A percentile compares a stretch with the other conserved stretches of the same genome.
phyloP scores from a whole-genome alignment of 2,113 vertebrate species.

The Herpetotheres cachinnans region DNA sequence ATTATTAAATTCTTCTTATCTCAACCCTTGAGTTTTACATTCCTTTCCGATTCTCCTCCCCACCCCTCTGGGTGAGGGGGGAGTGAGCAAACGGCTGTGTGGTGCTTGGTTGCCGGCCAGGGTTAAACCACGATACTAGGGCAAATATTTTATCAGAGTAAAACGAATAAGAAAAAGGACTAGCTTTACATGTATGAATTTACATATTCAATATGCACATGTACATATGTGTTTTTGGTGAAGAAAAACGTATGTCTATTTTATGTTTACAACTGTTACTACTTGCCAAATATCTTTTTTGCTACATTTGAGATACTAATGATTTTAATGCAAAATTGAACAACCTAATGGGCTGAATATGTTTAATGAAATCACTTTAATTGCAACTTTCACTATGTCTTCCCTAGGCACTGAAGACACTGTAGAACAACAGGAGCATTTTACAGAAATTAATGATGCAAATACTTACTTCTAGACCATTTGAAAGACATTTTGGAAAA shows the following conservation, averaged over 20 bases:
- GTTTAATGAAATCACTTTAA: constrained; percentile 38
- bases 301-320: constrained; percentile 43
- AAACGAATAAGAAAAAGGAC: not conserved
- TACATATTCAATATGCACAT: not conserved
- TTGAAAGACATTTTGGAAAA: not conserved
- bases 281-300: constrained; percentile 14
- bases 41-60: too few relatives aligned
- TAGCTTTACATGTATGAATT: not conserved
- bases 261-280: not conserved
- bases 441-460: not conserved
- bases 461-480: not conserved
- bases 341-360: constrained; percentile 33
- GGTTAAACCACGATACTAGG: too few relatives aligned
- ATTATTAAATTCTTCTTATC: too few relatives aligned
- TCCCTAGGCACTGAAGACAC: not conserved
- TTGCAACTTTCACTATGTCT: constrained; percentile 5
- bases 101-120: too few relatives aligned
- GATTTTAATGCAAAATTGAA: constrained; percentile 53
- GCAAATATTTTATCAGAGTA: not conserved
- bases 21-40: too few relatives aligned
- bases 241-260: not conserved
- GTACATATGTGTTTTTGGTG: not conserved
- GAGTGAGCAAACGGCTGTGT: too few relatives aligned
- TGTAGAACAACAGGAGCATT: not conserved
- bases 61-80: too few relatives aligned